These are phyloP conservation scores for Perizoma affinitatum DNA, from an alignment of 2,888 invertebrate genomes.

Conservation along the genomic window DNA sequence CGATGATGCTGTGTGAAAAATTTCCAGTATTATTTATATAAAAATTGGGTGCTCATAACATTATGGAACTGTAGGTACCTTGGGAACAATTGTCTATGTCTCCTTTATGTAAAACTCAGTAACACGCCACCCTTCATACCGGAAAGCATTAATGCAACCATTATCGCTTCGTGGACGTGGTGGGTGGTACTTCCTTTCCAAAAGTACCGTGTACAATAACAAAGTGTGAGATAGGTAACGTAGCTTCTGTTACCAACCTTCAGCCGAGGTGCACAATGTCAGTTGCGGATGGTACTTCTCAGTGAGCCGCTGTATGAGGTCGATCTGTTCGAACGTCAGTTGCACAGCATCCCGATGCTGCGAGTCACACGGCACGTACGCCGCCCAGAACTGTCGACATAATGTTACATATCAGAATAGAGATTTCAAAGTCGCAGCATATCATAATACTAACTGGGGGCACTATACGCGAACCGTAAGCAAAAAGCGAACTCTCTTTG, in stretches of 20 bases:
- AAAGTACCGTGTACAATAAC: constrained; percentile 19
- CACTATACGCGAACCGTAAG: no score
- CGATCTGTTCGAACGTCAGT: constrained; percentile 93
- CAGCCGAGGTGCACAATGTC: constrained; percentile 90
- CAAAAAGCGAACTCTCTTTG: no score
- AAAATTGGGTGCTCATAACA: no score
- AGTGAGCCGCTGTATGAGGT: constrained; percentile 92
- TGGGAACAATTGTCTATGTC: constrained; percentile 11
- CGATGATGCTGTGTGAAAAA: no score
- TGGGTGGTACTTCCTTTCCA: constrained; percentile 19
- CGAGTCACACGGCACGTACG: constrained; percentile 92
- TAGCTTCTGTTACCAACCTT: constrained; percentile 82
- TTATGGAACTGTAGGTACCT: neutral
- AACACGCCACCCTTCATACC: constrained; percentile 13
- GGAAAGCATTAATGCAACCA: constrained; percentile 28
- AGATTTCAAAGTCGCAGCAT: neutral
- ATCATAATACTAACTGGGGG: neutral
- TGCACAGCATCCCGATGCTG: constrained; percentile 94
- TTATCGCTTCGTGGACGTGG: constrained; percentile 21
- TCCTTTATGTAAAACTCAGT: constrained; percentile 2
- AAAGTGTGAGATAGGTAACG: constrained; percentile 13
- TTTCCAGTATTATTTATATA: no score
- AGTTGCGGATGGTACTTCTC: constrained; percentile 91
- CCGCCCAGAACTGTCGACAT: constrained; percentile 91
- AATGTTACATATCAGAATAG: constrained; percentile 10